Percentiles rank a stretch among this genome's conserved stretches.
Conservation (phyloP, 2,113 vertebrate species). For the Sapajus apella region DNA sequence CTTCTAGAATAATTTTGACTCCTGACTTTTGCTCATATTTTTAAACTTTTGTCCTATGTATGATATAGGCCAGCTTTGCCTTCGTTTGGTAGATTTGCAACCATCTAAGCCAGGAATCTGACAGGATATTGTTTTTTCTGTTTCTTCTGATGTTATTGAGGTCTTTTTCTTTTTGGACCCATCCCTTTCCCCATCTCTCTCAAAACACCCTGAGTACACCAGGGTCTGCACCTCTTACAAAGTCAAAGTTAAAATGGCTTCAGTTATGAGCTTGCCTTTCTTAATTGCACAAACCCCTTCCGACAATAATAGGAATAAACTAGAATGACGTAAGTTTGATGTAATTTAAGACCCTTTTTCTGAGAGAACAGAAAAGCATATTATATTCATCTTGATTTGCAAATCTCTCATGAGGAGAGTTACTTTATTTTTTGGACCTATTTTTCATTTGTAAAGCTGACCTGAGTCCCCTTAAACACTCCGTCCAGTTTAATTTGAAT, state of each 20-base stretch:
- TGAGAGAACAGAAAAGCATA: not conserved
- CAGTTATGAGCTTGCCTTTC: not conserved
- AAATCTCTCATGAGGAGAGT: not conserved
- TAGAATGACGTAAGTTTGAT: not conserved
- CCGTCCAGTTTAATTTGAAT: not conserved
- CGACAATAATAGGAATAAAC: not conserved
- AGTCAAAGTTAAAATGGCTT: not conserved
- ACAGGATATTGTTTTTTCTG: not conserved
- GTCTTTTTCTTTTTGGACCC: not conserved
- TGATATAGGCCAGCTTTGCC: not conserved
- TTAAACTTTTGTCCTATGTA: not conserved
- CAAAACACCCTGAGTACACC: not conserved
- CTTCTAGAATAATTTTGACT: not conserved
- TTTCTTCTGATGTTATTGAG: not conserved
- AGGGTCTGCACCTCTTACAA: not conserved
- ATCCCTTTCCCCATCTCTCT: not conserved
- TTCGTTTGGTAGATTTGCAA: not conserved
- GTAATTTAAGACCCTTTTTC: not conserved
- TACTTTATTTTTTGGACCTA: not conserved
- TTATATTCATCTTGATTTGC: not conserved
- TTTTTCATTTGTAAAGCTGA: not conserved
- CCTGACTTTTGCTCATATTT: not conserved
- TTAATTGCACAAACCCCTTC: not conserved
- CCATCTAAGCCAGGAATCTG: not conserved
- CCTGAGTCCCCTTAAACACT: not conserved